Conservation (phyloP, 2,797 vertebrate species). For the Anisognathus igniventris region DNA sequence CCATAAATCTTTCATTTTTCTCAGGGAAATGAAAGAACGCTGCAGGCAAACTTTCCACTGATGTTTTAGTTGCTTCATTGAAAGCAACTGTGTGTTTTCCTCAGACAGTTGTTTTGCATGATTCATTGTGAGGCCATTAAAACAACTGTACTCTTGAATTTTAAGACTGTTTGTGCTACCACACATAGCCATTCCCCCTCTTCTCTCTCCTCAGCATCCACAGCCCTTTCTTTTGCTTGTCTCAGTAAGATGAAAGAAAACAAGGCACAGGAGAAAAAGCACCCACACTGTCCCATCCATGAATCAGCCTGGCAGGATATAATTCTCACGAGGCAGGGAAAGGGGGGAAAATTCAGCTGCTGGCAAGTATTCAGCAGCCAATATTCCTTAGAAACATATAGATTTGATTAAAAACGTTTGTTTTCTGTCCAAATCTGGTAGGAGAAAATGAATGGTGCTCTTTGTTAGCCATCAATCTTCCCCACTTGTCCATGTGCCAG, state of each 20-base stretch:
- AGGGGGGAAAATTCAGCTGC: background rate
- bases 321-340: background rate
- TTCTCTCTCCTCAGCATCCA: background rate
- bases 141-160: background rate
- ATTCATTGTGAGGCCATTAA: constrained; percentile 19
- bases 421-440: constrained; percentile 53
- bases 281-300: background rate
- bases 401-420: constrained; percentile 68
- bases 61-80: constrained; percentile 7
- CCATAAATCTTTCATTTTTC: background rate
- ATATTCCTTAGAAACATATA: constrained; percentile 59
- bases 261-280: background rate
- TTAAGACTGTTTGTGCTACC: background rate
- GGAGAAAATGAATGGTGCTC: constrained; percentile 53
- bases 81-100: constrained; percentile 26
- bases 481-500: constrained; percentile 60
- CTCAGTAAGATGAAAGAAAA: background rate
- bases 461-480: constrained; percentile 55
- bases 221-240: background rate
- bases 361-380: constrained; percentile 53
- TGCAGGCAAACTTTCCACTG: constrained; percentile 29
- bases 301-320: constrained; percentile 9
- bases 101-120: constrained; percentile 15
- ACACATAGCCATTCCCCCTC: background rate
- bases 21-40: background rate